A percentile compares a stretch with the other conserved stretches of the same genome.
phyloP scores from a whole-genome alignment of 2,113 vertebrate species.

The Tapirus terrestris region DNA sequence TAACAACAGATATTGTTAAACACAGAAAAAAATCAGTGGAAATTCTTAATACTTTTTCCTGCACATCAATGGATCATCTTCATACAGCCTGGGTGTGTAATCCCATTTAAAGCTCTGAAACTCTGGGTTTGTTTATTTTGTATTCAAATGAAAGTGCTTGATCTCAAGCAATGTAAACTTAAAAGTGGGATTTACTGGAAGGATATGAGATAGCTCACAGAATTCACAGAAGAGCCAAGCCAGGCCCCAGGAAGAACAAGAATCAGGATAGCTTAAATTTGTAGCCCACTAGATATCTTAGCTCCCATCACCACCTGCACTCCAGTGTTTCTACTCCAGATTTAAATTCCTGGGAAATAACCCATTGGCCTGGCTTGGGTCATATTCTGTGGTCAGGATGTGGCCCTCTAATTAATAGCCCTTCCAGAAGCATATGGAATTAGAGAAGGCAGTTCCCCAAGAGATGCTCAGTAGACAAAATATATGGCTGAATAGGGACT shows the following conservation, averaged over 20 bases:
- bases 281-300: not conserved
- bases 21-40: not conserved
- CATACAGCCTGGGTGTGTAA: not conserved
- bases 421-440: not conserved
- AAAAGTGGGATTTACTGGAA: not conserved
- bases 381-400: not conserved
- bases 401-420: not conserved
- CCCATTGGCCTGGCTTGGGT: not conserved
- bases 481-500: not conserved
- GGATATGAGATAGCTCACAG: not conserved
- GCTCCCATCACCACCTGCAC: not conserved
- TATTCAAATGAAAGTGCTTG: not conserved
- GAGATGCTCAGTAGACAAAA: not conserved
- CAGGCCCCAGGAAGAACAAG: not conserved
- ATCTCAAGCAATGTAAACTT: not conserved
- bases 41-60: not conserved
- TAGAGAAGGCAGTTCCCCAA: not conserved
- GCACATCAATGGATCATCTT: not conserved
- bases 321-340: not conserved
- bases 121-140: not conserved
- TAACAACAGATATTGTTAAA: not conserved
- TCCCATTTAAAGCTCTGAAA: not conserved
- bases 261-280: not conserved
- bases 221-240: not conserved
- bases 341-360: not conserved